A percentile compares a stretch with the other conserved stretches of the same genome.
Conservation (phyloP, 1,140 invertebrate genomes). For the Callitettix versicolor region DNA sequence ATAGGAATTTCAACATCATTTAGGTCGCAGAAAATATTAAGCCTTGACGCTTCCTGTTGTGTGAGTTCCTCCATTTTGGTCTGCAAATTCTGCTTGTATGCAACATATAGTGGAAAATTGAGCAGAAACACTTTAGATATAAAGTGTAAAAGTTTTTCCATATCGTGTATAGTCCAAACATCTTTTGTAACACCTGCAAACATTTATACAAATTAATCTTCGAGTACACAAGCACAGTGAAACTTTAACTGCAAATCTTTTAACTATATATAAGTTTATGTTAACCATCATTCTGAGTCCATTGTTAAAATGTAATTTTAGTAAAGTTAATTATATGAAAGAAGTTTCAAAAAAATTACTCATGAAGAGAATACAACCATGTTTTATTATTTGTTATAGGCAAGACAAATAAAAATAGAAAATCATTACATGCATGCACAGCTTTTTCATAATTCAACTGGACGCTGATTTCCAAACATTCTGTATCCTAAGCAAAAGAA, state of each 20-base stretch:
- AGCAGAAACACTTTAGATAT: slow-evolving; percentile 71
- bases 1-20: slow-evolving; percentile 87
- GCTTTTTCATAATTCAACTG: too few species aligned
- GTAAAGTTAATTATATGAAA: too few species aligned
- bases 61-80: slow-evolving; percentile 64
- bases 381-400: too few species aligned
- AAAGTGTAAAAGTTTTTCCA: slow-evolving; percentile 65
- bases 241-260: neutral
- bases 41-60: slow-evolving; percentile 60
- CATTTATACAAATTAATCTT: neutral
- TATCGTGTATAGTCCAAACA: slow-evolving; percentile 60
- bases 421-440: too few species aligned
- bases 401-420: too few species aligned
- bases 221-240: neutral
- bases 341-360: too few species aligned
- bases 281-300: too few species aligned
- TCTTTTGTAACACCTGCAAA: slow-evolving; percentile 19
- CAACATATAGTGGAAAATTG: slow-evolving; percentile 86
- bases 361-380: too few species aligned
- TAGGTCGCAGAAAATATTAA: slow-evolving; percentile 79
- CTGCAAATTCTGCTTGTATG: slow-evolving; percentile 74
- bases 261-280: slow-evolving; percentile 1
- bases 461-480: too few species aligned
- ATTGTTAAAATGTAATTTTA: too few species aligned
- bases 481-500: too few species aligned